Evolutionary conservation across 2,888 invertebrate species (phyloP).

Genomic region (Aleiodes alternator): DNA sequence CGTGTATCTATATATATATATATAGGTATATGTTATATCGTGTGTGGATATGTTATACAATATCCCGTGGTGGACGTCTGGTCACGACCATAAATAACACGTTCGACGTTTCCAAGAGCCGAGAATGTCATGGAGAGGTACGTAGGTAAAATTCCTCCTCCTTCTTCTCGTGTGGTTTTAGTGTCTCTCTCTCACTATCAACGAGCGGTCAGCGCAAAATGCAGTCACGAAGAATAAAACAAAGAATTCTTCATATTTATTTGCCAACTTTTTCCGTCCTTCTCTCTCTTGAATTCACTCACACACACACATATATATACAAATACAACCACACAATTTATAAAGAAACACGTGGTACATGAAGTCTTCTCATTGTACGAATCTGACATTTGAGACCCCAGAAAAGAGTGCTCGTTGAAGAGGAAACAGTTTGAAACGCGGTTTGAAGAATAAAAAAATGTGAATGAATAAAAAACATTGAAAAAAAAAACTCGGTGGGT

Average conservation of each 20-base stretch:
- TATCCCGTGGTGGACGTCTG: conserved; percentile 40
- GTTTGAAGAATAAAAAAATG: conserved; percentile 1
- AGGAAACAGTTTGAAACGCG: background rate
- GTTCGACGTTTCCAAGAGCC: conserved; percentile 52
- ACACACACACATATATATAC: too few species aligned
- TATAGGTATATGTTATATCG: background rate
- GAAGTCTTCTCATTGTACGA: conserved; percentile 17
- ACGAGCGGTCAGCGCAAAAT: conserved; percentile 46
- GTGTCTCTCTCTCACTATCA: conserved; percentile 25
- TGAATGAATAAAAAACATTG: conserved; percentile 7
- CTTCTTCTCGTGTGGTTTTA: background rate
- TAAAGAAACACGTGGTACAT: conserved; percentile 23
- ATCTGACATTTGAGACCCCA: conserved; percentile 48
- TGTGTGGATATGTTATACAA: conserved; percentile 32
- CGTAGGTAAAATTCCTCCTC: background rate
- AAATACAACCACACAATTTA: background rate
- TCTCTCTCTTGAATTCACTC: background rate
- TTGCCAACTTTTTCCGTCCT: conserved; percentile 11
- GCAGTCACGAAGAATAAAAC: conserved; percentile 47
- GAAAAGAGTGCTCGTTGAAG: background rate
- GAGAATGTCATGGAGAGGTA: conserved; percentile 50
- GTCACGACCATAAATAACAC: conserved; percentile 50
- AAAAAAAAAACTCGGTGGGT: conserved; percentile 58
- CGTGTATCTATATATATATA: background rate
- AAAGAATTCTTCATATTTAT: conserved; percentile 41